Evolutionary conservation across 2,888 invertebrate species (phyloP).

Genomic region (Agrochola macilenta): DNA sequence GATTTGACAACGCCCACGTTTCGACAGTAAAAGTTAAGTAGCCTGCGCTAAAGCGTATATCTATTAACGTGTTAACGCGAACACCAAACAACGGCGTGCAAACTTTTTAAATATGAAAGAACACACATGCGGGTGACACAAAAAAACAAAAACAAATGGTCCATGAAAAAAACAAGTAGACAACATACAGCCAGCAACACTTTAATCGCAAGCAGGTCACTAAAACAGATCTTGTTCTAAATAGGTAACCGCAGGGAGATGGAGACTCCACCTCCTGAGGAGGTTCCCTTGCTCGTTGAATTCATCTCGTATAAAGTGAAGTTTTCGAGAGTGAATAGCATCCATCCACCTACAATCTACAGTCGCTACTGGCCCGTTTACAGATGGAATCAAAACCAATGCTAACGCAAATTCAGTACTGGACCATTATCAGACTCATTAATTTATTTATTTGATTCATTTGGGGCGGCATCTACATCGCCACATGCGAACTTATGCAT

Average conservation of each 20-base stretch:
- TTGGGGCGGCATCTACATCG: too few species aligned
- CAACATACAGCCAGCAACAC: background rate
- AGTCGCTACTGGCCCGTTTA: background rate
- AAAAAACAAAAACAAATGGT: slow-evolving; percentile 19
- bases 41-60: slow-evolving; percentile 9
- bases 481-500: too few species aligned
- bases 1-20: slow-evolving; percentile 36
- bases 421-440: background rate
- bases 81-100: slow-evolving; percentile 44
- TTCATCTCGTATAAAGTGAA: background rate
- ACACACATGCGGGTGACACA: slow-evolving; percentile 25
- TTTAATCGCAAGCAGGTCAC: background rate
- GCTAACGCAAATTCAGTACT: background rate
- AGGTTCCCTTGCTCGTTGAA: background rate
- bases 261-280: background rate
- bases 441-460: background rate
- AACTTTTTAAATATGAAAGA: slow-evolving; percentile 56
- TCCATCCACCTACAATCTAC: background rate
- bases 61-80: slow-evolving; percentile 44
- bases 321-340: background rate
- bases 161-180: background rate
- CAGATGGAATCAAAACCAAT: background rate
- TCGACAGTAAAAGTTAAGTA: slow-evolving; percentile 43
- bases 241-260: background rate
- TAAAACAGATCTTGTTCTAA: background rate